Conservation (phyloP, 1,140 invertebrate genomes). For the Lasioglossum baleicum region DNA sequence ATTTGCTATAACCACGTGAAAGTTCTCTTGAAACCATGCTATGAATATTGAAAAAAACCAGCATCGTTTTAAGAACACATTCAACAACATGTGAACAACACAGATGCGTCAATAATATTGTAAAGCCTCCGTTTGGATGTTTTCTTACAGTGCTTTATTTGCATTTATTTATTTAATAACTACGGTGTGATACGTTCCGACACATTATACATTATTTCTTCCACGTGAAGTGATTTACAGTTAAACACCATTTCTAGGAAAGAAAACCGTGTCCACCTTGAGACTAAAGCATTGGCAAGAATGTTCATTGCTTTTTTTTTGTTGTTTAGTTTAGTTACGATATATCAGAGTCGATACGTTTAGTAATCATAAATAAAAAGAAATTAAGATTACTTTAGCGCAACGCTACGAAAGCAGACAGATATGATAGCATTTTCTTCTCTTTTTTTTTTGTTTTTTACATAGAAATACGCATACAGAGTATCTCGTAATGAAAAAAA, state of each 20-base stretch:
- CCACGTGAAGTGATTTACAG: constrained; percentile 42
- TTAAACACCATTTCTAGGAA: constrained; percentile 37
- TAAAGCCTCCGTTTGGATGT: constrained; percentile 20
- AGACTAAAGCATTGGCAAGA: constrained; percentile 62
- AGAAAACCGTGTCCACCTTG: constrained; percentile 26
- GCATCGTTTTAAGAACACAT: no score
- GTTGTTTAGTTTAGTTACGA: background rate
- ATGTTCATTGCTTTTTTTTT: constrained; percentile 48
- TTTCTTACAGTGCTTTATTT: constrained; percentile 55
- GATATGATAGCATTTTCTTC: background rate
- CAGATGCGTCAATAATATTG: background rate
- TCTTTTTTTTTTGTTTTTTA: background rate
- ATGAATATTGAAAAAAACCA: no score
- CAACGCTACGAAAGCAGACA: constrained; percentile 12
- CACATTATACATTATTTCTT: constrained; percentile 22
- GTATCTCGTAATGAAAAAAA: constrained; percentile 9
- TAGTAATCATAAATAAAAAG: constrained; percentile 14
- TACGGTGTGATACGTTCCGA: constrained; percentile 45
- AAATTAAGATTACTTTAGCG: constrained; percentile 13
- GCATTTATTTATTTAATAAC: constrained; percentile 41
- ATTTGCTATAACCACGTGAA: no score
- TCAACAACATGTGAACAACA: no score
- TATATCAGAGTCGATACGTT: background rate
- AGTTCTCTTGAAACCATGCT: no score
- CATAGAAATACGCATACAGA: constrained; percentile 18